Base-by-base conservation (phyloP, 92 coral and sea anemone genomes). In the Metridium senile region DNA sequence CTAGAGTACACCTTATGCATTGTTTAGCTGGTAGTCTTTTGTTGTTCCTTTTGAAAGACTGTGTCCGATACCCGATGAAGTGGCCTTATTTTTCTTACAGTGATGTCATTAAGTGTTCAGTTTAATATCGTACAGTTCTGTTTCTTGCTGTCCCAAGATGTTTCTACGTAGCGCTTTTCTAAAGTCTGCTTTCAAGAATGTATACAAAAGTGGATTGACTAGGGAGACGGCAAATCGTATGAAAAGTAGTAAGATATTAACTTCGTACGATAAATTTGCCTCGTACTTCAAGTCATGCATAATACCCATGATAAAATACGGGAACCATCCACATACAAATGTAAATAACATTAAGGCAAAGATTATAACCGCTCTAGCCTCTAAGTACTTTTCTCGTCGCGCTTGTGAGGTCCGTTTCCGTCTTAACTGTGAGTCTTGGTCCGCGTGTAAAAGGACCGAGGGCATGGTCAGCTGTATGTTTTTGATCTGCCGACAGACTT, bases 131-230 rank as follows among this genome's bases (percentile, higher is more conserved):
- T 54, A 21, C 66, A 54, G 61, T 54, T 54, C 61, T 54, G 61
- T 54, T 54, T 54, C 61, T 16, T 59, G 29, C 33, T 59, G 66
- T 59, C 66, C 22, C 11, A 26, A 7, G 32, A 59, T 6, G 66
- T 59, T 59, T 39, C 25, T 66, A 16, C 23, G 25, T 9, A 66
- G 20, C 7, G 79, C 87, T 26, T 65, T 77, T 56, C 72, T 88
- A 58, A 88, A 88, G 71, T 88, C 93, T 69, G 71, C 84, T 46
- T 88, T 88, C 21, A 88, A 81, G 53, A 88, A 75, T 2, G 93
- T 88, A 68, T 88, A 88, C 27, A 88, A 53, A 1, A 88, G 76
- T 17, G 93, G 93, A 27, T 88, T 88, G 20, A 84, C 39, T 6
- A 88, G 79, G 45, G 93, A 81, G 8, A 89, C 85, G 11, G 77